Evolutionary conservation across 2,113 vertebrate species (phyloP).

Genomic region (Coturnix japonica): DNA sequence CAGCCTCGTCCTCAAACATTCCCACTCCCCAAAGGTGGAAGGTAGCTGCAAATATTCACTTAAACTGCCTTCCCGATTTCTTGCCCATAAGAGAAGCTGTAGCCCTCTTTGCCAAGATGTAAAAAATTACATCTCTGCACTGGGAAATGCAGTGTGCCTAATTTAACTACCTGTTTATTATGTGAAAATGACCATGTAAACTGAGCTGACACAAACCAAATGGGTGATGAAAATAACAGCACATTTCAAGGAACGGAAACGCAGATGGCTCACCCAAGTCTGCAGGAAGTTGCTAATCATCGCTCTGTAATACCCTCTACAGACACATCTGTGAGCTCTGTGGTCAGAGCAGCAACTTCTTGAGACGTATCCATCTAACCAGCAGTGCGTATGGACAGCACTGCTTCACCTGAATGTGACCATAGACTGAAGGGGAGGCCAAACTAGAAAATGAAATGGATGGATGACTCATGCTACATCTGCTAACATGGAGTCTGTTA

Average conservation of each 20-base stretch:
- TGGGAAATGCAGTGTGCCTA: conserved; percentile 33
- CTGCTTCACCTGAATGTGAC: neutral
- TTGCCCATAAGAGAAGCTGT: neutral
- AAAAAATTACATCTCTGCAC: neutral
- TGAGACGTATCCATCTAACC: neutral
- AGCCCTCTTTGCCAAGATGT: neutral
- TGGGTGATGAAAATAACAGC: conserved; percentile 67
- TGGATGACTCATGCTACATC: neutral
- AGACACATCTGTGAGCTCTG: conserved; percentile 4
- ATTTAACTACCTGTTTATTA: conserved; percentile 72
- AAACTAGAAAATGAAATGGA: neutral
- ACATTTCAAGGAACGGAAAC: conserved; percentile 53
- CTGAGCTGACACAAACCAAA: conserved; percentile 65
- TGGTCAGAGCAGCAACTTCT: neutral
- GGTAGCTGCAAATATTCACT: neutral
- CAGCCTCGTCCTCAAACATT: neutral
- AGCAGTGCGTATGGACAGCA: neutral
- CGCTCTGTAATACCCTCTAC: neutral
- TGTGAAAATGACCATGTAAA: conserved; percentile 67
- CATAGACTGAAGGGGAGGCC: neutral
- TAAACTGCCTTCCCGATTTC: neutral
- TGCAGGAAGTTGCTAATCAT: conserved; percentile 66
- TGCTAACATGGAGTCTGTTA: neutral
- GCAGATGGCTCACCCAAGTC: conserved; percentile 34
- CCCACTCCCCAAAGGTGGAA: neutral